Base-by-base conservation (phyloP, 1,140 invertebrate species). In the Latrodectus geometricus region DNA sequence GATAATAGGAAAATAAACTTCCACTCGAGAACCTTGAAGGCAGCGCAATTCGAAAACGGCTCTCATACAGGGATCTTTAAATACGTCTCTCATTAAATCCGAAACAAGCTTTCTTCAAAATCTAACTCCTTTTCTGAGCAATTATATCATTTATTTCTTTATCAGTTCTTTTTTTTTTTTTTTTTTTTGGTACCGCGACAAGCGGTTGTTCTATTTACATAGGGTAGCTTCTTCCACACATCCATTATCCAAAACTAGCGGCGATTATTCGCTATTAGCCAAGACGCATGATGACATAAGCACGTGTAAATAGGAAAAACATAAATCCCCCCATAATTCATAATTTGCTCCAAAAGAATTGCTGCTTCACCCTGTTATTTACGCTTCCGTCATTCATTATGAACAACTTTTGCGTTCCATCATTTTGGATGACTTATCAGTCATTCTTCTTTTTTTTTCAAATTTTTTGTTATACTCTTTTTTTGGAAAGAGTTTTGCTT, bases 311-410 rank as follows among this genome's bases (percentile, higher is more conserved):
- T 61, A 61, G 54, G 54, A 61, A 61, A 61, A 61, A 61, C 54
- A 61, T 61, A 61, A 61, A 61, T 61, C 54, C 11, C 54, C 54
- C 54, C 8, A 61, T 61, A 61, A 61, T 61, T 61, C 54, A 17
- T 61, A 61, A 61, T 61, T 61, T 61, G 54, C 54, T 61, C 54
- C 54, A 61, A 61, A 61, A 61, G 54, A 61, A 61, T 61, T 61
- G 54, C 54, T 61, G 54, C 54, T 61, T 61, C 54, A 61, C 54
- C 54, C 54, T 61, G 54, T 61, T 61, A 61, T 61, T 61, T 61
- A 61, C 54, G 54, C 54, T 61, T 61, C 54, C 54, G 54, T 61
- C 54, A 17, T 17, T 61, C 54, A 61, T 61, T 61, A 61, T 17
- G 54, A 61, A 61, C 54, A 61, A 17, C 54, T 61, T 61, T 11